Conservation (phyloP, 64 coral and sea anemone genomes). For the Cladopsammia gracilis region DNA sequence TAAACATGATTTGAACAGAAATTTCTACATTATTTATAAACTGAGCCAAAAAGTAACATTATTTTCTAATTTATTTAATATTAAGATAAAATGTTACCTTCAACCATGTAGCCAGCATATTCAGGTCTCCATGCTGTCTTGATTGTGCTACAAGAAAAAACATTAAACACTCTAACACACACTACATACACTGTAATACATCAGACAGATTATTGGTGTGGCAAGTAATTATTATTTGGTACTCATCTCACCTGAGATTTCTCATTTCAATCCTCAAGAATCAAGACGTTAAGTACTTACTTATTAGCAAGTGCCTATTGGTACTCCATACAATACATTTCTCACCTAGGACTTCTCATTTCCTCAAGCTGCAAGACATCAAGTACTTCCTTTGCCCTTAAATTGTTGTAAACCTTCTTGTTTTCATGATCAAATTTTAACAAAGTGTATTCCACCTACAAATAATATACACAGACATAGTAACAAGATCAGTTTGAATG, state of each 20-base stretch:
- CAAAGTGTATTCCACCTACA: conserved; percentile 93
- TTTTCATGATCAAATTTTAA: conserved; percentile 98
- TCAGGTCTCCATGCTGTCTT: conserved; percentile 96
- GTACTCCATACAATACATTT: too few species aligned
- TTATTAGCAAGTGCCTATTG: too few species aligned
- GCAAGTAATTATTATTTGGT: too few species aligned
- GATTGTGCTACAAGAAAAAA: conserved; percentile 71
- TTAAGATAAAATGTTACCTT: conserved; percentile 72
- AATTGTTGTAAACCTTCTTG: conserved; percentile 81
- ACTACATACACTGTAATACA: too few species aligned
- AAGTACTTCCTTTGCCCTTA: conserved; percentile 79
- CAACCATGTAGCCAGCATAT: conserved; percentile 96
- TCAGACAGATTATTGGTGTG: too few species aligned
- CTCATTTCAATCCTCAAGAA: too few species aligned
- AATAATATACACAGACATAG: too few species aligned
- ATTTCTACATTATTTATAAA: too few species aligned
- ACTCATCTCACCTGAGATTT: conserved; percentile 73
- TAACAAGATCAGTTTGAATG: too few species aligned
- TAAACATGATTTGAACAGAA: too few species aligned
- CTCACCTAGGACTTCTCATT: conserved; percentile 90
- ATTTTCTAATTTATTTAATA: neutral
- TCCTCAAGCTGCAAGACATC: conserved; percentile 84
- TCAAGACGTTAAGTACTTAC: too few species aligned
- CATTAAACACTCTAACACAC: neutral
- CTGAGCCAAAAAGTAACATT: too few species aligned